These are phyloP conservation scores for Dione juno DNA, from an alignment of 2,888 invertebrate genomes.

Conservation along the genomic window DNA sequence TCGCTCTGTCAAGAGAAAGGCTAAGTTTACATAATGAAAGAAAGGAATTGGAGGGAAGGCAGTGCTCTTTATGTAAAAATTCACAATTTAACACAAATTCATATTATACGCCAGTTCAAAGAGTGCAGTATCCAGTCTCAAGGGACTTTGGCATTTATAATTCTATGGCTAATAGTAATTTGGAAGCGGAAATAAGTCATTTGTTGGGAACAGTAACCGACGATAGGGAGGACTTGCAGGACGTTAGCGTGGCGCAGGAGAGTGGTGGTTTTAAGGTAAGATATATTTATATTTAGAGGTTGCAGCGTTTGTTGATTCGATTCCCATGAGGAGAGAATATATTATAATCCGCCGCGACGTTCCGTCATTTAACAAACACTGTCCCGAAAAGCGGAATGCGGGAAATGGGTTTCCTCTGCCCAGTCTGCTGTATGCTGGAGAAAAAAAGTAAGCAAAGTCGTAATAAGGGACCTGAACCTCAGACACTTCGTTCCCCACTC, in stretches of 20 bases:
- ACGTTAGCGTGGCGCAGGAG: conserved; percentile 30
- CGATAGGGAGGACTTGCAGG: conserved; percentile 46
- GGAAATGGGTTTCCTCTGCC: too few relatives aligned
- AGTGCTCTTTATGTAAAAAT: conserved; percentile 73
- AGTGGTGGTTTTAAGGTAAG: conserved; percentile 45
- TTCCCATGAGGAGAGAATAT: too few relatives aligned
- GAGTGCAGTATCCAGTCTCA: conserved; percentile 31
- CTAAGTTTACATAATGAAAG: conserved; percentile 80
- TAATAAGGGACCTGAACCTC: too few relatives aligned
- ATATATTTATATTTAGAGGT: background rate
- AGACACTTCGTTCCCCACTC: too few relatives aligned
- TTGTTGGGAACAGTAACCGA: conserved; percentile 59
- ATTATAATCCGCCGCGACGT: too few relatives aligned
- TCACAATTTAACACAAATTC: conserved; percentile 56
- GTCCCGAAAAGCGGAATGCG: too few relatives aligned
- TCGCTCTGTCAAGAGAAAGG: conserved; percentile 83
- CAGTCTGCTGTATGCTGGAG: too few relatives aligned
- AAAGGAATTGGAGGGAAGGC: conserved; percentile 73
- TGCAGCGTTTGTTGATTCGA: too few relatives aligned
- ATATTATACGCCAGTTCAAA: conserved; percentile 53
- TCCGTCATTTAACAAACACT: too few relatives aligned
- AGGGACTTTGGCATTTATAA: conserved; percentile 53
- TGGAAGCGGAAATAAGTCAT: conserved; percentile 72
- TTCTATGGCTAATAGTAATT: conserved; percentile 55
- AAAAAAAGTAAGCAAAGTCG: too few relatives aligned